Evolutionary conservation across 2,888 invertebrate species (phyloP), one percentile per base, ranked within the genome.

Genomic region (Athalia circularis): DNA sequence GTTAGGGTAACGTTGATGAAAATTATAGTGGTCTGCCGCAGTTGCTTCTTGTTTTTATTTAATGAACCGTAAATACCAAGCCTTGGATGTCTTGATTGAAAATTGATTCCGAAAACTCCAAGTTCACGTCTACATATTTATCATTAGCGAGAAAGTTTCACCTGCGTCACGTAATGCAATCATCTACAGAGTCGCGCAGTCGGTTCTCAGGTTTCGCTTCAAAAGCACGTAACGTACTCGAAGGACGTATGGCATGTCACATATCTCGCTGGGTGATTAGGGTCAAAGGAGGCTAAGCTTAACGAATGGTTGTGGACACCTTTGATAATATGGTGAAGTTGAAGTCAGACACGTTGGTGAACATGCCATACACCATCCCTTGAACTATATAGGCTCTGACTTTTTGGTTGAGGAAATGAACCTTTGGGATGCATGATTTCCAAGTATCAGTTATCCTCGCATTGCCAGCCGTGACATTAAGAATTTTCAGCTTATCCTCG

Each of bases 371-470:
- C 62, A 62, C 9, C 8, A 67, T 9, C 8, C 52, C 52, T 2
- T 13, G 29, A 11, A 57, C 45, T n/a, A n/a, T 45, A n/a, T n/a
- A 5, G 29, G 54, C 29, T 29, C 11, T 5, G 29, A 4, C n/a
- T 15, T 68, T 68, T 54, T n/a, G 43, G 47, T 52, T 29, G 7
- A 52, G 13, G 5, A 29, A 52, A 29, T 9, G 29, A 43, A 50
- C 52, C 52, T 52, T n/a, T 13, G 29, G 11, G 52, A 68, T 68
- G 29, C 68, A 54, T 29, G 9, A n/a, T 68, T 52, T 45, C 52
- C 43, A 43, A 68, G 68, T 68, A 43, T 68, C 54, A 68, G 52
- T 68, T 68, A 68, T 29, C 54, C 4, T n/a, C n/a, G n/a, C 52
- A 8, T 29, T 43, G 52, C 13, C 11, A n/a, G 29, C 29, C 29